phyloP scores from a whole-genome alignment of 2,888 invertebrate genomes.

The Machimus rusticus region DNA sequence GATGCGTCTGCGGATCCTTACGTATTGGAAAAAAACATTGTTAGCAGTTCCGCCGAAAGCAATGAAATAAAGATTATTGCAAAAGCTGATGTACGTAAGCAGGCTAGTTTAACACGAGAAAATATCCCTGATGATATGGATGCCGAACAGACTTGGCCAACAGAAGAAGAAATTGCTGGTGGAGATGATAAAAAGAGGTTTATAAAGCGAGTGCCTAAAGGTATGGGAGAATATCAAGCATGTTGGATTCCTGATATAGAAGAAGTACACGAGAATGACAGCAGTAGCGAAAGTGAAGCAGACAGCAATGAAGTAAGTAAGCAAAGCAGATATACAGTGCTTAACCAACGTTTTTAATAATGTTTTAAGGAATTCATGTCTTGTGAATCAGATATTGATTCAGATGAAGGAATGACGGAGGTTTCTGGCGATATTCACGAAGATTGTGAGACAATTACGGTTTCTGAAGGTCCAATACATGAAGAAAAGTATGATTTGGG shows the following conservation, averaged over 20 bases:
- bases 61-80: constrained; percentile 61
- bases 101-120: constrained; percentile 80
- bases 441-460: constrained; percentile 74
- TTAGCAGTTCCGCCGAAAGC: constrained; percentile 31
- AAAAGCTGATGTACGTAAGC: constrained; percentile 72
- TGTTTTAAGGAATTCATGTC: constrained; percentile 59
- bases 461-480: constrained; percentile 69
- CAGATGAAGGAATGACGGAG: constrained; percentile 63
- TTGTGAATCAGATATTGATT: constrained; percentile 57
- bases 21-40: constrained; percentile 67
- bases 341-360: neutral
- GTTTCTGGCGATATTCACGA: constrained; percentile 69
- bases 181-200: constrained; percentile 68
- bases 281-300: constrained; percentile 51
- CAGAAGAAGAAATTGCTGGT: constrained; percentile 84
- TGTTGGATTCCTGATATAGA: constrained; percentile 88
- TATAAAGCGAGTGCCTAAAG: constrained; percentile 87
- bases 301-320: constrained; percentile 30
- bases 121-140: constrained; percentile 90
- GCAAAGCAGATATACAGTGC: neutral
- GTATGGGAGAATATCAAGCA: constrained; percentile 97
- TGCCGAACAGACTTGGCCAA: constrained; percentile 97
- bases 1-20: constrained; percentile 76
- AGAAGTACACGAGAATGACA: constrained; percentile 63
- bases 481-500: constrained; percentile 76